Conservation (phyloP, 2,113 vertebrate species). For the Dicerorhinus sumatrensis region DNA sequence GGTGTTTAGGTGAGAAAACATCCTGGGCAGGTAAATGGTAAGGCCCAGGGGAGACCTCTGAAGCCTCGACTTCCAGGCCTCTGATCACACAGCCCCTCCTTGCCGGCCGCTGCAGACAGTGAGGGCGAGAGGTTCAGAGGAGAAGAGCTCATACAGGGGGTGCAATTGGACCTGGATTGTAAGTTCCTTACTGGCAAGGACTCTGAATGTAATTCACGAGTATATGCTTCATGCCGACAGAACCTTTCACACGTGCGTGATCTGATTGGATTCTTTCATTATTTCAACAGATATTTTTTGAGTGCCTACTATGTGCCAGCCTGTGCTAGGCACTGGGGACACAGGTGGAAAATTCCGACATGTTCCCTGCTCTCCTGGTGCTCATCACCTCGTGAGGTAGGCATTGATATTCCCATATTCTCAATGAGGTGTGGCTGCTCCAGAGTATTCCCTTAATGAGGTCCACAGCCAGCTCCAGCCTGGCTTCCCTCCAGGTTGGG, state of each 20-base stretch:
- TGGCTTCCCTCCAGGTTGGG: neutral
- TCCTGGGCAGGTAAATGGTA: neutral
- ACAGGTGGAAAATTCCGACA: neutral
- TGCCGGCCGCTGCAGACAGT: fast-evolving
- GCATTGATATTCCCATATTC: neutral
- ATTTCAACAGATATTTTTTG: constrained; percentile 51
- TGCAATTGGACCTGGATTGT: neutral
- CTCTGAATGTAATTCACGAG: neutral
- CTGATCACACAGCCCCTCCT: fast-evolving
- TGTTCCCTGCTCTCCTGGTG: constrained; percentile 51
- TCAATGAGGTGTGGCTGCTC: neutral
- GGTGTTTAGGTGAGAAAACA: neutral
- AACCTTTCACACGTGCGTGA: neutral
- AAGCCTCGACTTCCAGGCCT: no score
- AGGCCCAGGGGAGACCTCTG: neutral
- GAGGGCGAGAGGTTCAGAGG: neutral
- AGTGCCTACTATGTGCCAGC: constrained; percentile 65
- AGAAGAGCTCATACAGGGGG: fast-evolving
- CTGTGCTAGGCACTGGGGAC: constrained; percentile 51
- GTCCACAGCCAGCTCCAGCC: neutral
- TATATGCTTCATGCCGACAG: neutral
- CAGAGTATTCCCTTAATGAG: neutral
- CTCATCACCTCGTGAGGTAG: neutral
- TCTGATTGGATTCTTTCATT: constrained; percentile 21
- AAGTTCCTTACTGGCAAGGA: neutral